A percentile compares a stretch with the other conserved stretches of the same genome.
phyloP scores from a whole-genome alignment of 2,797 vertebrate species.

The Podarcis siculus region DNA sequence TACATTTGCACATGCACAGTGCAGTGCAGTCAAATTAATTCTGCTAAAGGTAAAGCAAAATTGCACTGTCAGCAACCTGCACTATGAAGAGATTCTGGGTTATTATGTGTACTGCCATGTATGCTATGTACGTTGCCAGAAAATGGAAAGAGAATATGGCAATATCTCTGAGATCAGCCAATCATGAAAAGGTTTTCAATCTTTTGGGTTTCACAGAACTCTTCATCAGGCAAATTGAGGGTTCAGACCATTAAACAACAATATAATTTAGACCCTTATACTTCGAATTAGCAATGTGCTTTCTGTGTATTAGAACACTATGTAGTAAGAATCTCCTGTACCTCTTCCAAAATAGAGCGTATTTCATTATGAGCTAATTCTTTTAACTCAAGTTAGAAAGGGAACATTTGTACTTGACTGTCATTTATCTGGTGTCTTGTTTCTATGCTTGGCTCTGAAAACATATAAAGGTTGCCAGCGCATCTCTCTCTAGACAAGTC shows the following conservation, averaged over 20 bases:
- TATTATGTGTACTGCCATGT: neutral
- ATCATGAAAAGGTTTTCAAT: neutral
- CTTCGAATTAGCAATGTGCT: neutral
- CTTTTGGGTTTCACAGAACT: neutral
- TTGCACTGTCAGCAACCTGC: neutral
- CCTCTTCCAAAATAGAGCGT: conserved; percentile 9
- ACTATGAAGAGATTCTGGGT: neutral
- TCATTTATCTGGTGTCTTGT: conserved; percentile 25
- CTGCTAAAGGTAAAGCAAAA: no score
- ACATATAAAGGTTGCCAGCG: conserved; percentile 17
- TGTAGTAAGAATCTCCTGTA: neutral
- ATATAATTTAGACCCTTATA: neutral
- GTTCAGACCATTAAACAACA: neutral
- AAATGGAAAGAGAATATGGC: neutral
- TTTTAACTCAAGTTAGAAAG: conserved; percentile 10
- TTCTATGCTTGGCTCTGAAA: conserved; percentile 24
- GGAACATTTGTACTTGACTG: neutral
- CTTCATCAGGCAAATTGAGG: neutral
- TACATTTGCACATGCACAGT: no score
- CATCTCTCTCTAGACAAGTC: conserved; percentile 17
- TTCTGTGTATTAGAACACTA: neutral
- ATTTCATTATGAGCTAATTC: conserved; percentile 1
- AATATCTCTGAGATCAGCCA: neutral
- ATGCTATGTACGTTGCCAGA: neutral
- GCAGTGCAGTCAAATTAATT: no score